Evolutionary conservation across 2,113 vertebrate species (phyloP), one percentile per base, ranked within the genome.

Genomic region (Apus apus): DNA sequence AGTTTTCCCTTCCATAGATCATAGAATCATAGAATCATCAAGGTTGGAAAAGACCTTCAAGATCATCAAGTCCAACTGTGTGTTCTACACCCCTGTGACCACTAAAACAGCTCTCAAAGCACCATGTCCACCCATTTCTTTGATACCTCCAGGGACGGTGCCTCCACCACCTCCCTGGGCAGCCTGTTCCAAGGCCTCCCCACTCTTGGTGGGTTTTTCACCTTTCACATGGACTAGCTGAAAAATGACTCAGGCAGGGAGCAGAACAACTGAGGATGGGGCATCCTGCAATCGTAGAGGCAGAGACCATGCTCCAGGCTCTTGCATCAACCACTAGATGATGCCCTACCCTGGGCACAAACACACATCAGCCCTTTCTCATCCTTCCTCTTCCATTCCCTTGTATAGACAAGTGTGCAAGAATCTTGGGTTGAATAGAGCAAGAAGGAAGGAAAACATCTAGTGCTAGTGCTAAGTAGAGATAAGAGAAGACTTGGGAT

Each of bases 261-360:
- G 50, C 38, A 29, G 36, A 38, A 12, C 65, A 79, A 43, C 2
- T 1, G 50, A 34, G 13, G 15, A 7, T 6, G 14, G 8, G 30
- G 15, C 21, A n/a, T n/a, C 22, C 66, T 67, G 34, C 34, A 72
- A 29, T 48, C 67, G 34, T 10, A 67, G 43, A 38, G 43, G 64
- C 56, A 77, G 30, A 85, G 25, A 5, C 13, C 43, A 1, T 38
- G 25, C 17, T 61, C 22, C n/a, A 30, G 30, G 36, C 29, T 70
- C 1, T 0, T 91, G 25, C 30, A 71, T 40, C 60, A 50, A 0
- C 36, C n/a, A 23, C 46, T 77, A 38, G 51, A 87, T 74, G 46
- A 89, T 91, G 56, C 18, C 81, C 11, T 89, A 46, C 36, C 46
- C 46, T 50, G 60, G n/a, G 36, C 56, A 78, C 56, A 62, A 70